A percentile compares a stretch with the other conserved stretches of the same genome.
Evolutionary conservation across 2,113 vertebrate genomes (phyloP).

Genomic region (Cricetomys ansorgei): DNA sequence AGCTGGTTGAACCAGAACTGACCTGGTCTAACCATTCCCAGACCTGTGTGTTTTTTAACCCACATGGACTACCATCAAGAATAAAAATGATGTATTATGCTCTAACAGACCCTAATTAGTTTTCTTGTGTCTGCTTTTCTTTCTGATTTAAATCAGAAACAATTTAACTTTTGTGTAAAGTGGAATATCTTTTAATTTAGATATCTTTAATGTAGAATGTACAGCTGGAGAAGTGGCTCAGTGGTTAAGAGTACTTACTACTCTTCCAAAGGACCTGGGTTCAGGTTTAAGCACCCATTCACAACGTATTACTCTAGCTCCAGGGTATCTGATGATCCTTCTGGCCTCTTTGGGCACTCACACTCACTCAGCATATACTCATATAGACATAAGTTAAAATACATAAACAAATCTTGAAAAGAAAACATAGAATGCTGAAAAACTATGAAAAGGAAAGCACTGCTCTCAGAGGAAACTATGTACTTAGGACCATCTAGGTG

Average conservation of each 20-base stretch:
- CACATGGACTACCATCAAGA: neutral
- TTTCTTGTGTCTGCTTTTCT: slow-evolving; percentile 3
- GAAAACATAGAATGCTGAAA: neutral
- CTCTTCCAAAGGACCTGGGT: neutral
- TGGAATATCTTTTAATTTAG: neutral
- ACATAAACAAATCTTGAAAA: neutral
- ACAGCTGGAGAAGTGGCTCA: neutral
- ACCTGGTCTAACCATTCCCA: no score
- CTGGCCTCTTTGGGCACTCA: neutral
- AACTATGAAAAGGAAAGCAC: neutral
- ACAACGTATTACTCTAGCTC: neutral
- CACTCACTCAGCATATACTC: neutral
- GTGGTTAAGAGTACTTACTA: neutral
- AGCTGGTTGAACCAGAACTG: neutral
- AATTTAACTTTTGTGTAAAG: neutral
- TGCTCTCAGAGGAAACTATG: neutral
- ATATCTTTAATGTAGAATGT: neutral
- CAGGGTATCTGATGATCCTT: neutral
- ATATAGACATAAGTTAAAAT: neutral
- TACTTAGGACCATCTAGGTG: neutral
- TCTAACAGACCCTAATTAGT: neutral
- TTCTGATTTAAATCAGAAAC: slow-evolving; percentile 32
- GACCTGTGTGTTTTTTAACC: neutral
- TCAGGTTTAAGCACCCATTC: neutral
- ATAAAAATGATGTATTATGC: neutral